Evolutionary conservation across 2,888 invertebrate genomes (phyloP).

Genomic region (Xanthia togata): DNA sequence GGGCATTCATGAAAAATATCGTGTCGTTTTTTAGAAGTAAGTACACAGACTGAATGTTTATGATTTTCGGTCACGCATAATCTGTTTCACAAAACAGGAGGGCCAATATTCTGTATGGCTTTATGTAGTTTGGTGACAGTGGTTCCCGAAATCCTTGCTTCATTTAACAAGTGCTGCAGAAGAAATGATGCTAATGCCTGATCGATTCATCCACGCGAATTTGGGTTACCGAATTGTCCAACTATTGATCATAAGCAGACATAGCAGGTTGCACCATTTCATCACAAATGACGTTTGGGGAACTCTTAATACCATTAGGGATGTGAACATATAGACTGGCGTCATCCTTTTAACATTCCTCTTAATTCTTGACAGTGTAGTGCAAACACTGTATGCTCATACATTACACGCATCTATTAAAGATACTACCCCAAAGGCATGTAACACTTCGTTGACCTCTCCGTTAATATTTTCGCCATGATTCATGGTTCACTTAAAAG

Average conservation of each 20-base stretch:
- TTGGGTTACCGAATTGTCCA: background rate
- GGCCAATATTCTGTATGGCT: background rate
- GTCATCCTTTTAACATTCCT: conserved; percentile 16
- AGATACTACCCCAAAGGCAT: conserved; percentile 8
- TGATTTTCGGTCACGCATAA: background rate
- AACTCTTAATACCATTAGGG: background rate
- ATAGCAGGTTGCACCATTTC: background rate
- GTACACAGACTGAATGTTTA: conserved; percentile 4
- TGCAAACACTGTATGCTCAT: conserved; percentile 14
- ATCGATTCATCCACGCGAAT: background rate
- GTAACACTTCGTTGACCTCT: conserved; percentile 43
- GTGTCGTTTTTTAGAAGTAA: conserved; percentile 3
- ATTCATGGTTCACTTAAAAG: conserved; percentile 53
- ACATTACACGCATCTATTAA: conserved; percentile 9
- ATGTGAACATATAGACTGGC: background rate
- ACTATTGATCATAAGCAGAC: background rate
- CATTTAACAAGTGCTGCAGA: background rate
- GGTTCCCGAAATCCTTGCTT: background rate
- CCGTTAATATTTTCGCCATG: conserved; percentile 47
- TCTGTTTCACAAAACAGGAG: background rate
- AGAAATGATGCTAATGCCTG: background rate
- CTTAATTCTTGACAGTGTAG: background rate
- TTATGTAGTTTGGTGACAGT: background rate
- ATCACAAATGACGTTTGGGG: background rate
- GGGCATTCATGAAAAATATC: conserved; percentile 36